These are phyloP conservation scores for Alethe diademata DNA, from an alignment of 2,113 vertebrate species.

Conservation along the genomic window DNA sequence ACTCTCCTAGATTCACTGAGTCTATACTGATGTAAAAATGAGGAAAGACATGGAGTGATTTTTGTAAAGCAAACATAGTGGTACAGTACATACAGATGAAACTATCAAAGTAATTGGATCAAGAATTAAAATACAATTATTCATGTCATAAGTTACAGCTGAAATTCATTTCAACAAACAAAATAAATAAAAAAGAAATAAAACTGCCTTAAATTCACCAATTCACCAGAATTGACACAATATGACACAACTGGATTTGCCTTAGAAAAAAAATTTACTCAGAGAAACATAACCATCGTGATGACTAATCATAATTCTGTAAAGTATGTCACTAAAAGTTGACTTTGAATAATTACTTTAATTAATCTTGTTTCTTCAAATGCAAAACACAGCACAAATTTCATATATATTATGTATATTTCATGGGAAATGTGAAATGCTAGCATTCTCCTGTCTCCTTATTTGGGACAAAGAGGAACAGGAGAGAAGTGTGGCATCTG, in stretches of 20 bases:
- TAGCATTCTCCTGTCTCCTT: neutral
- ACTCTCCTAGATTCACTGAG: accelerated
- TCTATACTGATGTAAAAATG: neutral
- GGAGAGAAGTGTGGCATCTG: neutral
- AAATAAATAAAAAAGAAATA: neutral
- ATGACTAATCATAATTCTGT: neutral
- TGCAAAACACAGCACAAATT: neutral
- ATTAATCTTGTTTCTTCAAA: neutral
- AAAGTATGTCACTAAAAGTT: neutral
- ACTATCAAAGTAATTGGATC: neutral
- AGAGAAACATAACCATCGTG: neutral
- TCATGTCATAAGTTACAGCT: neutral
- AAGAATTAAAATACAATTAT: neutral
- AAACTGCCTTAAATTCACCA: neutral
- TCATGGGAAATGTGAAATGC: neutral
- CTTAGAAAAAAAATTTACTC: neutral
- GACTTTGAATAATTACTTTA: neutral
- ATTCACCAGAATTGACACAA: neutral
- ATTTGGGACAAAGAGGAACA: neutral
- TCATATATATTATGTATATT: neutral
- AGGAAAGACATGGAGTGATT: accelerated
- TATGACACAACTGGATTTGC: neutral
- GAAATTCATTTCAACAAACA: neutral
- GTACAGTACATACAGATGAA: neutral
- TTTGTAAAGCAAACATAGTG: neutral